phyloP scores from a whole-genome alignment of 2,888 invertebrate species.

The Bruchidius siliquastri region DNA sequence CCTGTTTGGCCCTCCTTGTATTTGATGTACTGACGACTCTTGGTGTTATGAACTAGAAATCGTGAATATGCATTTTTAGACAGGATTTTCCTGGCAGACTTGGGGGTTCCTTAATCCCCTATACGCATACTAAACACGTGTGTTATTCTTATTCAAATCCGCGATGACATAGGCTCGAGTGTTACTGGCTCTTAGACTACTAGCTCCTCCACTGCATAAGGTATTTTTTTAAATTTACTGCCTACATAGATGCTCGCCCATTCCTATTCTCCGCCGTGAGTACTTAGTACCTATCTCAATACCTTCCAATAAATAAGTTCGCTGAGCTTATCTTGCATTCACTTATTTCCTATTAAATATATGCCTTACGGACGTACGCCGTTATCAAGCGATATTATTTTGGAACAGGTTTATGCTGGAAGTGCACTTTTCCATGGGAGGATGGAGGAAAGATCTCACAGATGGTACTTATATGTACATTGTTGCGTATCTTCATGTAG shows the following conservation, averaged over 20 bases:
- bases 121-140: too few species aligned
- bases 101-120: too few species aligned
- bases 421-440: background rate
- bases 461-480: background rate
- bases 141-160: too few species aligned
- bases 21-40: too few species aligned
- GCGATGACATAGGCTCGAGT: too few species aligned
- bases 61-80: too few species aligned
- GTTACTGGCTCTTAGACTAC: too few species aligned
- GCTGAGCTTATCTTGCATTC: background rate
- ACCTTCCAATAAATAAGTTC: background rate
- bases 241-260: background rate
- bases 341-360: background rate
- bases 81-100: too few species aligned
- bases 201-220: background rate
- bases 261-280: background rate
- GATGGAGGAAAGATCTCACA: background rate
- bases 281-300: background rate
- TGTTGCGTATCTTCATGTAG: too few species aligned
- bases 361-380: background rate
- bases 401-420: background rate
- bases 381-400: background rate
- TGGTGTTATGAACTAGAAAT: too few species aligned
- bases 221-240: background rate
- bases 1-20: too few species aligned